These are phyloP conservation scores for Marmota monax DNA, from an alignment of 2,113 vertebrate species.

Conservation along the genomic window DNA sequence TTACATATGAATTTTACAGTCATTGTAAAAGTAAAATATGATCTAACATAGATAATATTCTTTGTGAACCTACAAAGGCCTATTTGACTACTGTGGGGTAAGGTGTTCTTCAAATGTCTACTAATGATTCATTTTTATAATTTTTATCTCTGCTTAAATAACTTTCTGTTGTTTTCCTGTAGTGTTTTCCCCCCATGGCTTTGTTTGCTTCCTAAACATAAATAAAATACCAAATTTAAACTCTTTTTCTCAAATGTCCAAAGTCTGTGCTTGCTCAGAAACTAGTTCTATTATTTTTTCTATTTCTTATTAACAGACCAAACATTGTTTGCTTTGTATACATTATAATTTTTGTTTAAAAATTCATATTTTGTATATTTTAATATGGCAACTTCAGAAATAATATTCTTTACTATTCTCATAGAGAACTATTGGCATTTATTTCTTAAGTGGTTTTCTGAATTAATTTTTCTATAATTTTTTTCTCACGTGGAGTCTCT, in stretches of 20 bases:
- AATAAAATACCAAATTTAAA: neutral
- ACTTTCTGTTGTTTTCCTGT: neutral
- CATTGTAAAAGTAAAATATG: neutral
- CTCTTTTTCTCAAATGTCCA: too few species aligned
- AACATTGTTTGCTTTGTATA: neutral
- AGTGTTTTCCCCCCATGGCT: neutral
- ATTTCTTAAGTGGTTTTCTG: too few species aligned
- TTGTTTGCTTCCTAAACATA: neutral
- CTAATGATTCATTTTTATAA: neutral
- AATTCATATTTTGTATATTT: neutral
- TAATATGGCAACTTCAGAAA: too few species aligned
- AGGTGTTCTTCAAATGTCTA: neutral
- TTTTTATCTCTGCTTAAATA: neutral
- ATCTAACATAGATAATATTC: accelerated
- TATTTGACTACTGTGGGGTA: too few species aligned
- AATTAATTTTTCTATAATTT: too few species aligned
- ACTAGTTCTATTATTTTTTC: too few species aligned
- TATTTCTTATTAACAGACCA: too few species aligned
- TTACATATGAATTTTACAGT: neutral
- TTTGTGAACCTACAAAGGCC: neutral
- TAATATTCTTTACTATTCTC: too few species aligned
- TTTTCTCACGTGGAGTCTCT: too few species aligned
- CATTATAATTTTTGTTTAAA: neutral
- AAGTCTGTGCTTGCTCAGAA: too few species aligned
- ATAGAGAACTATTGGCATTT: too few species aligned